Conservation (phyloP, 2,113 vertebrate genomes). For the Pseudopipra pipra region DNA sequence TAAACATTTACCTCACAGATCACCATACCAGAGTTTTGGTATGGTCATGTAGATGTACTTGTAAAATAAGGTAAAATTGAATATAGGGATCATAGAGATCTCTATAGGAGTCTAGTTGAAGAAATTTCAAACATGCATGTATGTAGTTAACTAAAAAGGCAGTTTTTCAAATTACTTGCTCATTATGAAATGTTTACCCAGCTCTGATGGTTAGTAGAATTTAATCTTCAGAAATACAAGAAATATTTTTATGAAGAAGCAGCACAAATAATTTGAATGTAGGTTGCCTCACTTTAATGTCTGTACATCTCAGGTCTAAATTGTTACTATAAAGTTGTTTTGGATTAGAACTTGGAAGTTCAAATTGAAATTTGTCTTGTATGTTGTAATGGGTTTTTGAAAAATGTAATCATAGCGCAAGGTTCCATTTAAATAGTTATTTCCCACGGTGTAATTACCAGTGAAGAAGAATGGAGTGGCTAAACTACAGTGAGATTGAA, state of each 20-base stretch:
- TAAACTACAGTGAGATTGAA: slow-evolving; percentile 33
- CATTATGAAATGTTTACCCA: background rate
- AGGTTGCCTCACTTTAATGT: background rate
- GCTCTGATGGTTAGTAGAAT: background rate
- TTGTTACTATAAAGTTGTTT: slow-evolving; percentile 18
- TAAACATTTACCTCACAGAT: background rate
- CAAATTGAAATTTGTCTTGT: slow-evolving; percentile 17
- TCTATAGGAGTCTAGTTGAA: background rate
- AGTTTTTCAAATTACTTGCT: background rate
- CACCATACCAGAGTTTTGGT: background rate
- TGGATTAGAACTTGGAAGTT: slow-evolving; percentile 49
- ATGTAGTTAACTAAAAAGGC: background rate
- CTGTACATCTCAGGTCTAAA: background rate
- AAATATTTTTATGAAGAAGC: background rate
- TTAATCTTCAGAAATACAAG: slow-evolving; percentile 1
- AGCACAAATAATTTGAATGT: background rate
- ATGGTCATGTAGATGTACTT: background rate
- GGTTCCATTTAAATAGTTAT: slow-evolving; percentile 48
- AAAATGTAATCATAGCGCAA: slow-evolving; percentile 13
- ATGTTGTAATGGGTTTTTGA: slow-evolving; percentile 47
- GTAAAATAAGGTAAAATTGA: background rate
- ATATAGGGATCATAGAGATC: background rate
- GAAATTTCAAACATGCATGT: background rate
- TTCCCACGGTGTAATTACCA: slow-evolving; percentile 18
- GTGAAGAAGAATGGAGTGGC: slow-evolving; percentile 19